These are phyloP conservation scores for Lithophane socia DNA, from an alignment of 2,888 invertebrate genomes.

Conservation along the genomic window DNA sequence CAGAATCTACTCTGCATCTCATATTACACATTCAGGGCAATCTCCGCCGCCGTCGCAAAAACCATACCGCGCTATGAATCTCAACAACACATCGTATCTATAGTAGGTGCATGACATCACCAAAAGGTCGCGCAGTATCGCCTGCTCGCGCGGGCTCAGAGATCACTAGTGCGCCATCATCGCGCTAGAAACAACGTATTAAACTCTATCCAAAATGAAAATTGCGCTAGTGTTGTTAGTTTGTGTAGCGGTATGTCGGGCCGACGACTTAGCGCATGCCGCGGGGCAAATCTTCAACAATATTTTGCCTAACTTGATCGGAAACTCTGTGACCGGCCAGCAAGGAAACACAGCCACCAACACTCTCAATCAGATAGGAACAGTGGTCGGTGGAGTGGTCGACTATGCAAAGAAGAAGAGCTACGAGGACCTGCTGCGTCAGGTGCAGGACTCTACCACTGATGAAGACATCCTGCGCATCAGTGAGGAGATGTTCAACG, in stretches of 20 bases:
- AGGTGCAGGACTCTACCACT: constrained; percentile 89
- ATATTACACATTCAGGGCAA: constrained; percentile 74
- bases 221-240: constrained; percentile 76
- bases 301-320: constrained; percentile 84
- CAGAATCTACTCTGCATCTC: constrained; percentile 62
- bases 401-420: constrained; percentile 88
- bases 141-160: constrained; percentile 75
- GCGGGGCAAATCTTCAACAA: constrained; percentile 88
- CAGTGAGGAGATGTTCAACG: constrained; percentile 93
- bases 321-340: constrained; percentile 82
- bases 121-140: constrained; percentile 86
- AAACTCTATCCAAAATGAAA: constrained; percentile 79
- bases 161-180: constrained; percentile 87
- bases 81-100: constrained; percentile 81
- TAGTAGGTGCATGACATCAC: constrained; percentile 84
- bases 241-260: constrained; percentile 77
- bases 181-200: constrained; percentile 82
- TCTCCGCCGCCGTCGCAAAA: constrained; percentile 79
- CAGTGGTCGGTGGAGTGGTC: constrained; percentile 87
- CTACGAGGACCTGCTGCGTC: constrained; percentile 85
- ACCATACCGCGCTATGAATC: constrained; percentile 81
- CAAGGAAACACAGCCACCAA: constrained; percentile 85
- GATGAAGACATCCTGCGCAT: constrained; percentile 93
- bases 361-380: constrained; percentile 85
- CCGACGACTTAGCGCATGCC: constrained; percentile 83